Percentiles rank a stretch among this genome's conserved stretches.
These are phyloP conservation scores for Drosophila falleni DNA, from an alignment of 2,888 invertebrate genomes.

Conservation along the genomic window DNA sequence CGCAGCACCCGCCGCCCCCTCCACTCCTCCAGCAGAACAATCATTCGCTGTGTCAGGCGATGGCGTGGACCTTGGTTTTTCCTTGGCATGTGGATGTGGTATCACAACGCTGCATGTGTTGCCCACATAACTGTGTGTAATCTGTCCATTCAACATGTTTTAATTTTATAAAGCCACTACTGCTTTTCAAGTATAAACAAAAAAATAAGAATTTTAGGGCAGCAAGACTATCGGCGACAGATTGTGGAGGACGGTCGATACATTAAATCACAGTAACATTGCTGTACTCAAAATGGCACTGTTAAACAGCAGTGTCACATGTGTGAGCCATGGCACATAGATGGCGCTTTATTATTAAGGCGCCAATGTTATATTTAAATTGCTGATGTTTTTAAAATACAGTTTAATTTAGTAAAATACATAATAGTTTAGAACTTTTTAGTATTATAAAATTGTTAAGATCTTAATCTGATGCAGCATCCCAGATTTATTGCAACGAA, in stretches of 20 bases:
- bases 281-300: not conserved
- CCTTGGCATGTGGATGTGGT: slow-evolving; percentile 68
- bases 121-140: slow-evolving; percentile 72
- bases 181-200: slow-evolving; percentile 68
- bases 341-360: slow-evolving; percentile 33
- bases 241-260: slow-evolving; percentile 50
- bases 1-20: slow-evolving; percentile 21
- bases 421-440: not conserved
- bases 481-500: not conserved
- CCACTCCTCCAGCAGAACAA: slow-evolving; percentile 41
- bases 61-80: slow-evolving; percentile 61
- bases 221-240: slow-evolving; percentile 45
- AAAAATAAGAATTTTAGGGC: slow-evolving; percentile 57
- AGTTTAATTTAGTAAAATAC: not conserved
- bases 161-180: slow-evolving; percentile 66
- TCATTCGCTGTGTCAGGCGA: slow-evolving; percentile 34
- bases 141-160: slow-evolving; percentile 72
- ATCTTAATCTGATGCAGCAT: not conserved
- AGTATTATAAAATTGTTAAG: not conserved
- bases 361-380: slow-evolving; percentile 25
- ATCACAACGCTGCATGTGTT: slow-evolving; percentile 70
- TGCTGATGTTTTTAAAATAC: not conserved
- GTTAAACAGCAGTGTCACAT: slow-evolving; percentile 32
- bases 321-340: slow-evolving; percentile 1
- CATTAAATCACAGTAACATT: slow-evolving; percentile 6